These are phyloP conservation scores for Oryzias melastigma DNA, from an alignment of 2,113 vertebrate species.

Conservation along the genomic window DNA sequence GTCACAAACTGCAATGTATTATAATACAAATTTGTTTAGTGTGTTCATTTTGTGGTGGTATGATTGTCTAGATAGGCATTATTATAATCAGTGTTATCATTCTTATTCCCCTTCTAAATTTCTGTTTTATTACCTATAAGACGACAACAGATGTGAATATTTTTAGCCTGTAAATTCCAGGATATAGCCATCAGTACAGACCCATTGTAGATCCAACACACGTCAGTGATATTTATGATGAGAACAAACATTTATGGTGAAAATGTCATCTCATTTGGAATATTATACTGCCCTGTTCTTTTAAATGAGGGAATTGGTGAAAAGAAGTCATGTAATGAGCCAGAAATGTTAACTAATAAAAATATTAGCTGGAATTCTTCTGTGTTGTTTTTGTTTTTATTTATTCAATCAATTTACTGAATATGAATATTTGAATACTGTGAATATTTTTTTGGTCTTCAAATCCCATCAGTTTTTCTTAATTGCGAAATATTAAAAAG, in stretches of 20 bases:
- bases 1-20: slow-evolving; percentile 16
- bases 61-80: neutral
- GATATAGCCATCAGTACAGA: neutral
- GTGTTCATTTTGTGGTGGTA: neutral
- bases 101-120: too few relatives aligned
- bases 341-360: neutral
- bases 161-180: slow-evolving; percentile 4
- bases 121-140: too few relatives aligned
- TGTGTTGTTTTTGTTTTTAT: neutral
- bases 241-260: slow-evolving; percentile 5
- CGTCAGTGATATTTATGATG: neutral
- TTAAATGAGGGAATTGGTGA: neutral
- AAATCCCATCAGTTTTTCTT: too few relatives aligned
- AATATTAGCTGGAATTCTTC: neutral
- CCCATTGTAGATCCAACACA: neutral
- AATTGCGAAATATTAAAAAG: too few relatives aligned
- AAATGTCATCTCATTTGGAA: neutral
- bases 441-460: too few relatives aligned
- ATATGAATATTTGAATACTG: too few relatives aligned
- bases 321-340: slow-evolving; percentile 1
- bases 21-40: neutral
- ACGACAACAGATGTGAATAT: too few relatives aligned
- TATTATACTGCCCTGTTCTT: neutral
- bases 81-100: too few relatives aligned
- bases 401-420: too few relatives aligned